Evolutionary conservation across 2,113 vertebrate genomes (phyloP), one percentile per base, ranked within the genome.

Genomic region (Colossoma macropomum): DNA sequence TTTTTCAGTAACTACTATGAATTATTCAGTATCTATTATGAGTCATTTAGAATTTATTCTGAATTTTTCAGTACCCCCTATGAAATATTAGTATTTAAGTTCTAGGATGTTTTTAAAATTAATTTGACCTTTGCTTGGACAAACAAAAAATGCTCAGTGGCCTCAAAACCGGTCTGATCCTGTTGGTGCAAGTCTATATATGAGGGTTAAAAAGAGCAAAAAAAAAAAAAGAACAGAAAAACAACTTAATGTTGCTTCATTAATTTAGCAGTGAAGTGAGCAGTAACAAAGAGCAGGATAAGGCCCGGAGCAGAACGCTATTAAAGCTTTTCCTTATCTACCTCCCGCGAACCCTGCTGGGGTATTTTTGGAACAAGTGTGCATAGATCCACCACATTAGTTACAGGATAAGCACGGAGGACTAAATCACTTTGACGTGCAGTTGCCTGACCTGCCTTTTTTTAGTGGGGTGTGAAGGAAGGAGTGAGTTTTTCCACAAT

Each of bases 251-350:
- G 16, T 59, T 56, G 66, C 77, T 71, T 79, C 77, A 79, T 79
- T 79, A 79, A 79, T 79, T 70, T 77, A 28, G 13, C 23, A 15
- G 52, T 27, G 34, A 79, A 59, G 50, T 70, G 32, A 79, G 50
- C 23, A 38, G n/a, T 32, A 69, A 70, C 52, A 59, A 70, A 70
- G 65, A 32, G n/a, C 50, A 48, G 38, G 63, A 73, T 41, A 76
- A 16, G 52, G 81, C 73, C 72, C 6, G 19, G 50, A 76, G 81
- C 73, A 41, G 23, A 76, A 60, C 19, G 73, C 38, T 70, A 70
- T 76, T 82, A 76, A 69, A 69, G 63, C 27, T 30, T 65, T 56
- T 81, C 71, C 23, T 74, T 81, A 81, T 81, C 70, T 65, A 52
- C 25, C 73, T 76, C 50, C 32, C 56, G 30, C 68, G 34, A 69